Evolutionary conservation across 92 coral and sea anemone species (phyloP), one percentile per base, ranked within the genome.

Genomic region (Isaurus tuberculatus): DNA sequence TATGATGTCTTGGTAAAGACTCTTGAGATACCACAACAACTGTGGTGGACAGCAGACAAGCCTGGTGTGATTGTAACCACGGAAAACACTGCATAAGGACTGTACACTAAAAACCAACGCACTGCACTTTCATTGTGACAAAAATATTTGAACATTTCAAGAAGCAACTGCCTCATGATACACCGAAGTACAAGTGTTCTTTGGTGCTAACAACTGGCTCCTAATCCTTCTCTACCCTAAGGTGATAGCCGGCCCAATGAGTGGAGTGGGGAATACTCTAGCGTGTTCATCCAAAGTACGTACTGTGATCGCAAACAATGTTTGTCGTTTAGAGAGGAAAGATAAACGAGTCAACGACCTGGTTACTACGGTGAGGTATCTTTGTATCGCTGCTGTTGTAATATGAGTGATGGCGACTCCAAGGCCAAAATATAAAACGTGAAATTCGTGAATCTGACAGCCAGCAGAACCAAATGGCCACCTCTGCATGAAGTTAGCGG

Each of bases 401-500:
- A 91, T 17, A 81, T 88, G 88, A 4, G 88, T 71, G 79, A 87
- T 84, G 57, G 94, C 81, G 44, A 91, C 91, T n/a, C n/a, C n/a
- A 23, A 88, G 84, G 0, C 91, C 94, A 36, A 91, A 84, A 7
- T 84, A 64, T 30, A 87, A 91, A 15, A 91, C 83, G 64, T 88
- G 85, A 55, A 91, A 91, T 2, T 91, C 94, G 25, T 91, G 91
- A 17, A 84, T 84, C 57, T 88, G 74, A 40, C 94, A 91, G 8
- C 87, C 91, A 32, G 84, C 66, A 46, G 67, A 31, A 13, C 85
- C 88, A 60, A 49, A 85, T 2, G 91, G 86, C 94, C 94, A 91
- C 14, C 65, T 25, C 22, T 71, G 65, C 67, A 69, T 65, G 53
- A 88, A 68, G 37, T 67, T 65, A 20, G 91, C 77, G 29, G 66